A percentile compares a stretch with the other conserved stretches of the same genome.
phyloP scores from a whole-genome alignment of 2,888 invertebrate genomes.

The Epinotia bilunana region DNA sequence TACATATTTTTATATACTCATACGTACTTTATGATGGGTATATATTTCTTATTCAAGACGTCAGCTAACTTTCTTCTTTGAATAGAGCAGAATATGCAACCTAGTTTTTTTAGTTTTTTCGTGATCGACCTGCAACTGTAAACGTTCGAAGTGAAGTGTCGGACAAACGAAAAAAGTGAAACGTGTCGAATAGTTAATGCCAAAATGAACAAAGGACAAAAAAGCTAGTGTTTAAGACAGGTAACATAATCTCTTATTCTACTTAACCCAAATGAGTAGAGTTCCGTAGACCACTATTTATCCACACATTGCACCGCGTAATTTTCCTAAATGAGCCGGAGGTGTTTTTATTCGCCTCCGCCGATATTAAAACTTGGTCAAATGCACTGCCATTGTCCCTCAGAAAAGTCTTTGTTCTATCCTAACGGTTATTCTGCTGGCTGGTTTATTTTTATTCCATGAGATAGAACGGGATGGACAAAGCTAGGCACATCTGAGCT shows the following conservation, averaged over 20 bases:
- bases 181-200: too few species aligned
- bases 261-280: too few species aligned
- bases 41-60: not conserved
- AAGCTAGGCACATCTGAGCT: not conserved
- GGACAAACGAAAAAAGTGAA: too few species aligned
- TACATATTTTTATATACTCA: not conserved
- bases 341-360: constrained; percentile 66
- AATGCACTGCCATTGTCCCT: constrained; percentile 67
- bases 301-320: constrained; percentile 64
- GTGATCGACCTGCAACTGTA: too few species aligned
- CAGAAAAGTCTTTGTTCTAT: constrained; percentile 42
- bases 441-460: constrained; percentile 40
- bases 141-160: too few species aligned
- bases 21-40: not conserved
- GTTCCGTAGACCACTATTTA: constrained; percentile 52
- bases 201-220: too few species aligned
- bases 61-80: not conserved
- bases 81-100: not conserved
- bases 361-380: constrained; percentile 75
- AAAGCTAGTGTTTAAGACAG: too few species aligned
- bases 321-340: constrained; percentile 72
- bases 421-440: constrained; percentile 59
- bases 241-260: too few species aligned
- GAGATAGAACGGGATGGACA: constrained; percentile 5
- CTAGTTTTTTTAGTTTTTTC: too few species aligned